These are phyloP conservation scores for Menidia beryllina DNA, from an alignment of 2,113 vertebrate genomes.

Conservation along the genomic window DNA sequence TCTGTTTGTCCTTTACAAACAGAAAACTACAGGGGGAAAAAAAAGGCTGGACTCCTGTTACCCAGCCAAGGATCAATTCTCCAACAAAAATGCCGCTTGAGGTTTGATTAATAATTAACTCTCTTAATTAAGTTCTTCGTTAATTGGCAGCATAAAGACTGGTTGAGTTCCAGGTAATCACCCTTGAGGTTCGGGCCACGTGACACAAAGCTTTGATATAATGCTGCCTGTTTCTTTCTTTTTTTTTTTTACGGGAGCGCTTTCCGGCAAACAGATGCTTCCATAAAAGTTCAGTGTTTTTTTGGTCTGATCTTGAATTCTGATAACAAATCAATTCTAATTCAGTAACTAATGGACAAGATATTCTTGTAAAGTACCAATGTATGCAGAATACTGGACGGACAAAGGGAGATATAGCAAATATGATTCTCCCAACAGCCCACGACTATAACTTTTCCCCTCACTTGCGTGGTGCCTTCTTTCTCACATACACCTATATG, in stretches of 20 bases:
- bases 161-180: conserved; percentile 41
- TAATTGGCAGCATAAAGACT: conserved; percentile 51
- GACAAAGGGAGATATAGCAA: conserved; percentile 6
- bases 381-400: background rate
- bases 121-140: conserved; percentile 59
- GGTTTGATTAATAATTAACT: conserved; percentile 64
- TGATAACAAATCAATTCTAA: conserved; percentile 43
- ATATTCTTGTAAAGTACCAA: background rate
- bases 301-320: conserved; percentile 26
- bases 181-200: conserved; percentile 33
- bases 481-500: conserved; percentile 15
- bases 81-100: conserved; percentile 48
- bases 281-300: conserved; percentile 23
- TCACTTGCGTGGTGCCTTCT: conserved; percentile 25
- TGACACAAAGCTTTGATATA: conserved; percentile 10
- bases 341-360: conserved; percentile 29
- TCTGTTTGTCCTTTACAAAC: conserved; percentile 11
- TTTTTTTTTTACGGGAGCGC: too few species aligned
- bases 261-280: too few species aligned
- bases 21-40: background rate
- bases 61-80: conserved; percentile 35
- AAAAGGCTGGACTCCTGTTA: conserved; percentile 18
- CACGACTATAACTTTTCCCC: conserved; percentile 26
- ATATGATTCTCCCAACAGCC: background rate
- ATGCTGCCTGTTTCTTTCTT: conserved; percentile 33